Evolutionary conservation across 2,797 vertebrate genomes (phyloP), one percentile per base, ranked within the genome.

Genomic region (Mus minutoides): DNA sequence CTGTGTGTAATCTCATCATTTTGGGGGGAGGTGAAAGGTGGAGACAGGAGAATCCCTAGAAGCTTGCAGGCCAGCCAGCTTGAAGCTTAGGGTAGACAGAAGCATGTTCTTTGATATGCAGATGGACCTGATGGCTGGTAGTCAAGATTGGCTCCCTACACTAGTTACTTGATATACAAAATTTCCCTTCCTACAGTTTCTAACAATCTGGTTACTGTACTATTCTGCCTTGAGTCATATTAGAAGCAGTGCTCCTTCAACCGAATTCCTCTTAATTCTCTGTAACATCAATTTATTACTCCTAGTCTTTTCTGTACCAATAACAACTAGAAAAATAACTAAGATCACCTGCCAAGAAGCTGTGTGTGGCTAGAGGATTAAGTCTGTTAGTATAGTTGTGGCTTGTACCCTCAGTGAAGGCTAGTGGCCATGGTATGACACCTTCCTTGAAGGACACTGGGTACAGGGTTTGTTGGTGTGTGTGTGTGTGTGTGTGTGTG

Each of bases 361-460:
- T 52, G 31, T 10, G 46, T 79, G 49, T 54, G 9, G 21, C 6
- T 83, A 26, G 73, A 83, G 52, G 43, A 62, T 7, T 6, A 10
- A 29, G 40, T 54, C 26, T 64, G 37, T 34, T 0, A 56, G 3
- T 0, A 3, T 0, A 37, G 19, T 3, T 40, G 16, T 58, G 71
- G n/a, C 37, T 76, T 24, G 1, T 71, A 22, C 43, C 54, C 56
- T 52, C 56, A 1, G 31, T 12, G n/a, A 62, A n/a, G 16, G 24
- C 9, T 29, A 16, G 52, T 62, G 80, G 75, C n/a, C 12, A 52
- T 16, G 5, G 73, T 76, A 13, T 46, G 73, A 76, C 40, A 76
- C 40, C 40, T 46, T 79, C 21, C 49, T 89, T 52, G 60, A 92
- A 49, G 37, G 60, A 77, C 17, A 9, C 6, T 64, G 21, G 69